A percentile compares a stretch with the other conserved stretches of the same genome.
These are phyloP conservation scores for Helicoverpa armigera DNA, from an alignment of 1,140 invertebrate genomes.

Conservation along the genomic window DNA sequence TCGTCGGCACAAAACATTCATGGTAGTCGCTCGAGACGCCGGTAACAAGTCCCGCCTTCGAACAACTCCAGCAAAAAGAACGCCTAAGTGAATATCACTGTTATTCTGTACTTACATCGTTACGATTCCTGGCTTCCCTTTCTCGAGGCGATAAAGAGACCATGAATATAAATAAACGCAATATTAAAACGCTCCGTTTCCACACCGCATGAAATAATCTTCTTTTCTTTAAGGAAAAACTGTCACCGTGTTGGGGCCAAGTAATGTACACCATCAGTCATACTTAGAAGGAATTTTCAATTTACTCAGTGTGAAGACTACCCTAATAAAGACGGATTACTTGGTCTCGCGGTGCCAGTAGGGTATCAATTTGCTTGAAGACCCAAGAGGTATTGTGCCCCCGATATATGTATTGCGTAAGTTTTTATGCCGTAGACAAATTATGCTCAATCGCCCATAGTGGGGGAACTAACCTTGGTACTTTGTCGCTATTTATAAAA, in stretches of 20 bases:
- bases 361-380: slow-evolving; percentile 61
- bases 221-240: slow-evolving; percentile 78
- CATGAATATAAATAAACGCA: slow-evolving; percentile 84
- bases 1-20: slow-evolving; percentile 54
- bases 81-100: slow-evolving; percentile 64
- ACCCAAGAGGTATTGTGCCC: slow-evolving; percentile 44
- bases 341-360: slow-evolving; percentile 57
- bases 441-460: slow-evolving; percentile 36
- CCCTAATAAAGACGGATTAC: slow-evolving; percentile 82
- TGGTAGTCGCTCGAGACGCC: neutral
- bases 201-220: slow-evolving; percentile 78
- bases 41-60: slow-evolving; percentile 44
- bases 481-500: slow-evolving; percentile 39
- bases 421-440: slow-evolving; percentile 42
- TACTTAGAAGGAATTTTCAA: slow-evolving; percentile 85
- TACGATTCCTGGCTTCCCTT: slow-evolving; percentile 70
- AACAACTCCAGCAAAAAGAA: slow-evolving; percentile 51
- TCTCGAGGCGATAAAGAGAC: slow-evolving; percentile 68
- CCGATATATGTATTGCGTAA: slow-evolving; percentile 33
- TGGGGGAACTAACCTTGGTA: slow-evolving; percentile 35
- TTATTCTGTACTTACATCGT: slow-evolving; percentile 69
- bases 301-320: slow-evolving; percentile 75
- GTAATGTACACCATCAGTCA: slow-evolving; percentile 84
- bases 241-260: slow-evolving; percentile 78
- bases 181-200: slow-evolving; percentile 81